phyloP scores from a whole-genome alignment of 37 sponge, comb jelly and placozoan genomes.

The Amphimedon queenslandica region DNA sequence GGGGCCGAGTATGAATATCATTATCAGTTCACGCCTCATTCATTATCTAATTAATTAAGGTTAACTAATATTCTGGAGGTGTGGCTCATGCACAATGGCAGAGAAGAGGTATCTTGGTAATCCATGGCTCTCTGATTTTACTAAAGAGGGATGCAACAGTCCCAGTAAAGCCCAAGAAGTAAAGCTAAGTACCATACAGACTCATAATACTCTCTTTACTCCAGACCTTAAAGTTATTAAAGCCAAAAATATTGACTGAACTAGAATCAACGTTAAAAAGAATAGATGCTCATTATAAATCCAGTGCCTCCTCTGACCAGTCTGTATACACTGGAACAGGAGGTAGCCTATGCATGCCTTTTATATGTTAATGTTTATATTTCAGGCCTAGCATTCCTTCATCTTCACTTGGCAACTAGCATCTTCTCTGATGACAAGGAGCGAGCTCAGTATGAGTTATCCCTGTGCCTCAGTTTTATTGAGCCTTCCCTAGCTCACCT shows the following conservation, averaged over 20 bases:
- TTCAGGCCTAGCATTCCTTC: slow-evolving; percentile 74
- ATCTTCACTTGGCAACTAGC: slow-evolving; percentile 62
- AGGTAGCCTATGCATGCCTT: no score
- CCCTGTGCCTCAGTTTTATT: slow-evolving; percentile 29
- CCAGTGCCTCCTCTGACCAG: slow-evolving; percentile 7
- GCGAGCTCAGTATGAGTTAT: slow-evolving; percentile 13
- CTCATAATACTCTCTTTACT: no score
- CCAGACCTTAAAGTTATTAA: neutral
- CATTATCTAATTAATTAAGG: no score
- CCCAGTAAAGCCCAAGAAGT: no score
- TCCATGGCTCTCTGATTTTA: neutral
- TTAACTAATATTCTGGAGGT: no score
- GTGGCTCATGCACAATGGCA: no score
- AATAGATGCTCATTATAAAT: neutral
- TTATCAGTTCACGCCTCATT: no score
- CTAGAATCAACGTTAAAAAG: neutral
- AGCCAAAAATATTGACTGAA: neutral
- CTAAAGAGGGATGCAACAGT: no score
- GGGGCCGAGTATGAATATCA: no score
- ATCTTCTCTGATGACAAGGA: slow-evolving; percentile 15
- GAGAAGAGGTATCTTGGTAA: neutral
- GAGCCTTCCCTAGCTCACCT: slow-evolving; percentile 26
- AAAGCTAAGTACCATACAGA: no score
- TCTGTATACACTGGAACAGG: slow-evolving; percentile 43
- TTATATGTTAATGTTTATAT: neutral